Evolutionary conservation across 2,113 vertebrate genomes (phyloP), one percentile per base, ranked within the genome.

Genomic region (Octodon degus): DNA sequence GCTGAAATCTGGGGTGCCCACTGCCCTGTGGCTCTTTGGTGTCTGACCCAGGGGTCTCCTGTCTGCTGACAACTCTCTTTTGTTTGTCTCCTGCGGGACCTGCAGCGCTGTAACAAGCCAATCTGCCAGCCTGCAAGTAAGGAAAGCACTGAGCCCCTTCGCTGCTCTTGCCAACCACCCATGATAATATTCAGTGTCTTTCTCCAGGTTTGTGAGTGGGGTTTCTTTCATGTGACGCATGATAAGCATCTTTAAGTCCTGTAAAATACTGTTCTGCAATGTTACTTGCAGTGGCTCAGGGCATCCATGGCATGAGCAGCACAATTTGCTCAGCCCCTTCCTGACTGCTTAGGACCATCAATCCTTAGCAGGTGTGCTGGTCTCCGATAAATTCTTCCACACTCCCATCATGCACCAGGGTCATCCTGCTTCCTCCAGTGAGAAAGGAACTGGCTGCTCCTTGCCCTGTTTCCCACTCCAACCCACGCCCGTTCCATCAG

Each of bases 361-460:
- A 9, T 37, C 34, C 68, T 37, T 72, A 8, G 68, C 65, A 19
- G 53, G 9, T 5, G 80, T 27, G 25, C 47, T 7, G 3, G 20
- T 22, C 30, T 30, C 1, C 12, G 50, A 22, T 19, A 2, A 7
- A 24, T 81, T 58, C 79, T 58, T 55, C 79, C 53, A 24, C 50
- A n/a, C 32, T 53, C 1, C 4, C 24, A 0, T 16, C 40, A 17
- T 6, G 14, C 2, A 30, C 47, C 2, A 4, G 32, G 43, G 76
- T 30, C 14, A 17, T 6, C 27, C 27, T 19, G 27, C 77, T 79
- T 17, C 77, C 16, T 32, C 27, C 17, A 30, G 47, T 14, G 6
- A 32, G 77, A 47, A 53, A 79, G 47, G 14, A 32, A 47, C 43
- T 22, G 68, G 68, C 68, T 37, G 68, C 68, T 20, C 68, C 8